Percentiles rank a stretch among this genome's conserved stretches.
Evolutionary conservation across 2,888 invertebrate species (phyloP).

Genomic region (Lycia hirtaria): DNA sequence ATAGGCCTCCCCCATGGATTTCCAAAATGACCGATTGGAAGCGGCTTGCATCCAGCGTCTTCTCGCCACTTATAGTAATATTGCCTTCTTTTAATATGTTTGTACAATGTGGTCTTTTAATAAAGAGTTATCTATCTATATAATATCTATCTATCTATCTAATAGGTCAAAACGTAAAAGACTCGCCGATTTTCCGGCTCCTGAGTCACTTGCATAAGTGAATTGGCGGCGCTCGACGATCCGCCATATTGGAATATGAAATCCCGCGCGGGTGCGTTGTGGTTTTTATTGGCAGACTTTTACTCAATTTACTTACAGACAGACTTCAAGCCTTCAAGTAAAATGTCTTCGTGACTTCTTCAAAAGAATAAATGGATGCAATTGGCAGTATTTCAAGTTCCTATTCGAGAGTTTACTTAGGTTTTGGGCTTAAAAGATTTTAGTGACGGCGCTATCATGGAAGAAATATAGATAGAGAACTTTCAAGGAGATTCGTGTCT

Average conservation of each 20-base stretch:
- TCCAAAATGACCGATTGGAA: no score
- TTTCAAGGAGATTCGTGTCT: no score
- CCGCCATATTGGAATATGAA: slow-evolving; percentile 77
- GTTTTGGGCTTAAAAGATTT: no score
- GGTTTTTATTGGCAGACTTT: slow-evolving; percentile 77
- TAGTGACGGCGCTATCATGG: no score
- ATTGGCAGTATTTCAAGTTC: slow-evolving; percentile 1
- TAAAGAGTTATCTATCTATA: no score
- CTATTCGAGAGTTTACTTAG: not conserved
- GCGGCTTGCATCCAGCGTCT: no score
- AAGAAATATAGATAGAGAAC: no score
- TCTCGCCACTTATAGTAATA: no score
- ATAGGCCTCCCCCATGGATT: no score
- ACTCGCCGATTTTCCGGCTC: slow-evolving; percentile 51
- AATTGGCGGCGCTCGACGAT: slow-evolving; percentile 70
- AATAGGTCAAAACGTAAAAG: slow-evolving; percentile 17
- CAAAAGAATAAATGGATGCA: not conserved
- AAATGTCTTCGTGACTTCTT: slow-evolving; percentile 10
- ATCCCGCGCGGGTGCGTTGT: slow-evolving; percentile 55
- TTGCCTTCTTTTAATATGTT: no score
- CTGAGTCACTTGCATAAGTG: slow-evolving; percentile 69
- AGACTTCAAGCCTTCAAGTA: slow-evolving; percentile 28
- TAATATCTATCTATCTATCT: not conserved
- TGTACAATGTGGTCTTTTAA: no score
- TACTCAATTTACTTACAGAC: slow-evolving; percentile 41